phyloP scores from a whole-genome alignment of 2,888 invertebrate genomes.

The Dolichomitus sp. region DNA sequence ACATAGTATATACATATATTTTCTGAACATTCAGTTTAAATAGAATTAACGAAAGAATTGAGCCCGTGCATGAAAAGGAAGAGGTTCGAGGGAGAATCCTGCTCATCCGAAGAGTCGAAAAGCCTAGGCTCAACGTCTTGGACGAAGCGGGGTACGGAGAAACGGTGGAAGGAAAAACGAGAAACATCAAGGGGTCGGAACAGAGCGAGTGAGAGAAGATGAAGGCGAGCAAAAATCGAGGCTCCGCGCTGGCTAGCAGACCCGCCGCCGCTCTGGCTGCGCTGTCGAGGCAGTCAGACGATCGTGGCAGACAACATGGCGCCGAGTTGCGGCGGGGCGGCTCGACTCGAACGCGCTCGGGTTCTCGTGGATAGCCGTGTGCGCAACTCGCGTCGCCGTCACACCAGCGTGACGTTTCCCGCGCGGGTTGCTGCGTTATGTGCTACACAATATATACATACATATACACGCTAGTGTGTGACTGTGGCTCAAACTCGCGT shows the following conservation, averaged over 20 bases:
- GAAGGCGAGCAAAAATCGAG: slow-evolving; percentile 72
- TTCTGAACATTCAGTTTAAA: slow-evolving; percentile 28
- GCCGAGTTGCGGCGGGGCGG: slow-evolving; percentile 76
- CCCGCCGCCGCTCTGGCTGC: slow-evolving; percentile 69
- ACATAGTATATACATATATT: slow-evolving; percentile 4
- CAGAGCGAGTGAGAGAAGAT: slow-evolving; percentile 30
- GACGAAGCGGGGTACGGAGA: slow-evolving; percentile 61
- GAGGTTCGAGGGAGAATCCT: slow-evolving; percentile 38
- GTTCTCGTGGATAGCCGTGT: slow-evolving; percentile 1
- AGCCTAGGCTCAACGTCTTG: slow-evolving; percentile 54
- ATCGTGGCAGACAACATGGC: slow-evolving; percentile 85
- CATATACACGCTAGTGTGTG: slow-evolving; percentile 18
- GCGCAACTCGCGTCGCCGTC: slow-evolving; percentile 73
- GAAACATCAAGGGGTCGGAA: slow-evolving; percentile 46
- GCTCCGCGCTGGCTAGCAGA: slow-evolving; percentile 82
- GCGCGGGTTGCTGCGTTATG: slow-evolving; percentile 67
- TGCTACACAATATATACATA: neutral
- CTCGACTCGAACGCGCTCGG: slow-evolving; percentile 55
- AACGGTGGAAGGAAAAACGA: slow-evolving; percentile 54
- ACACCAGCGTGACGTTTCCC: slow-evolving; percentile 82
- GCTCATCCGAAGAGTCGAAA: slow-evolving; percentile 45
- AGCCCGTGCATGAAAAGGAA: slow-evolving; percentile 35
- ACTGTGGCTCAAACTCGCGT: slow-evolving; percentile 71
- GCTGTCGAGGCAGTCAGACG: slow-evolving; percentile 76
- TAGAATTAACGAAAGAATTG: slow-evolving; percentile 32